Evolutionary conservation across 35 echinoderm and acorn worm genomes (phyloP).

Genomic region (Heliocidaris erythrogramma): DNA sequence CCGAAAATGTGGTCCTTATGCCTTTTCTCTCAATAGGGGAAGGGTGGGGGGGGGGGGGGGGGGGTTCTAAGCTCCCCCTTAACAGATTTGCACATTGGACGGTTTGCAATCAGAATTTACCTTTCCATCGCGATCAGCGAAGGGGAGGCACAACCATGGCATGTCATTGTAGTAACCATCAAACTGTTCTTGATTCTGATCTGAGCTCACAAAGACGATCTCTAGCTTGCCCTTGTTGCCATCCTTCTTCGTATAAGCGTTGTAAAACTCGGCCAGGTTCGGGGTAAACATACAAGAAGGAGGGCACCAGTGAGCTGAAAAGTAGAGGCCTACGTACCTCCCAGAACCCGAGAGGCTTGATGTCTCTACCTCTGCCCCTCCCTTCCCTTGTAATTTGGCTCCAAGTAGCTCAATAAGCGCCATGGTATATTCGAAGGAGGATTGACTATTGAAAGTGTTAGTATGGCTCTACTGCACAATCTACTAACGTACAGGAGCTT

Average conservation of each 20-base stretch:
- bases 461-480: no score
- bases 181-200: slow-evolving; percentile 35
- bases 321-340: slow-evolving; percentile 71
- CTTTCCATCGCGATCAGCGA: slow-evolving; percentile 59
- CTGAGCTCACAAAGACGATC: slow-evolving; percentile 78
- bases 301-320: slow-evolving; percentile 79
- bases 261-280: slow-evolving; percentile 67
- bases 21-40: no score
- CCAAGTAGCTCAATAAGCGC: background rate
- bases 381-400: background rate
- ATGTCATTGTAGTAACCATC: slow-evolving; percentile 61
- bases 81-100: no score
- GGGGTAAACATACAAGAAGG: slow-evolving; percentile 70
- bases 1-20: no score
- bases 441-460: no score
- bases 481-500: no score
- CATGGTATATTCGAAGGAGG: background rate
- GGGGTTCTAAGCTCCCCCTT: no score
- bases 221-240: slow-evolving; percentile 48
- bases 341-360: background rate
- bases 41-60: no score
- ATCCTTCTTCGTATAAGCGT: slow-evolving; percentile 52
- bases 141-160: slow-evolving; percentile 73
- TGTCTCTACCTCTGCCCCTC: background rate
- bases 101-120: background rate